Base-by-base conservation (phyloP, 2,113 vertebrate genomes). In the Phylloscopus trochiloides region DNA sequence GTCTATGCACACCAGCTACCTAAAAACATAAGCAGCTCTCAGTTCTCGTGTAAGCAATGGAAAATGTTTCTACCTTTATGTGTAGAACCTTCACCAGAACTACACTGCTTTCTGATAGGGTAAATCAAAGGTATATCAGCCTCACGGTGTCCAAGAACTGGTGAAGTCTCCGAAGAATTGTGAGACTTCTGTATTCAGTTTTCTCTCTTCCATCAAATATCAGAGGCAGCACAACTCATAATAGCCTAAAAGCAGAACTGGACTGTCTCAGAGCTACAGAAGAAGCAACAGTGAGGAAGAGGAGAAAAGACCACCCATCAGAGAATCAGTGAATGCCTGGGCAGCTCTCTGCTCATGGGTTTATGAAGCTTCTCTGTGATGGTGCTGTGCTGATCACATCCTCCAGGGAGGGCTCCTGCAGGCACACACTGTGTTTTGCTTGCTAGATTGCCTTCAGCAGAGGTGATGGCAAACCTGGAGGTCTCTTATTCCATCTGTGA, bases 11-110 rank as follows among this genome's bases (percentile, higher is more conserved):
- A 31, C 61, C 57, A 52, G 17, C 26, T 65, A 51, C 31, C 4
- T 61, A 47, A 84, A 79, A 45, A 4, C 4, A 7, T 47, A 17
- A 78, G 75, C 72, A 22, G 3, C 6, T 74, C 38, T 43, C 17
- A 24, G 19, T 13, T 84, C 17, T 55, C 0, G 0, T 36, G 4
- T 22, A 38, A 14, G 12, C 24, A 50, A 57, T 3, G 13, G 12
- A 45, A 94, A 63, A 67, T 12, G 1, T 34, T 84, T 84, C 62
- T 73, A 10, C 10, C 12, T 67, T 83, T 70, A 17, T 14, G 12
- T 54, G 34, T 47, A 76, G 40, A 79, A 75, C 12, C 12, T 42
- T 67, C 51, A 76, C 15, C 25, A 73, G 59, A 86, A 61, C 67
- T 51, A 63, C 6, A 14, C 8, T 43, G 31, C 5, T 71, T 32